Percentiles rank a stretch among this genome's conserved stretches.
Conservation (phyloP, 2,113 vertebrate genomes). For the Myiagra hebetior region DNA sequence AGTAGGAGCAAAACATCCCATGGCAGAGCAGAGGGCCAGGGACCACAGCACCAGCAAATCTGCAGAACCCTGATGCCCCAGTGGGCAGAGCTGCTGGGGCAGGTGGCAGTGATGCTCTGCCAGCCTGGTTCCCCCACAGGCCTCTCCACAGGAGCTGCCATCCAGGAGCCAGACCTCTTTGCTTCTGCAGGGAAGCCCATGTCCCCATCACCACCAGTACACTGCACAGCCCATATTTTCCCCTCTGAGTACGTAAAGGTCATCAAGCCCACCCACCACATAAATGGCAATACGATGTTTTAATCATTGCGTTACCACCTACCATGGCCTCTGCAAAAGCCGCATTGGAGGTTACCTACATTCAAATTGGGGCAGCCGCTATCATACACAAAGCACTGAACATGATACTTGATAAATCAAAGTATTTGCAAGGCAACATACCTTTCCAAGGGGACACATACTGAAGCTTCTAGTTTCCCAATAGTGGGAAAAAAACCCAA, state of each 20-base stretch:
- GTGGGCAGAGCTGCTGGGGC: rapidly evolving
- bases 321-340: not conserved
- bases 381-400: not conserved
- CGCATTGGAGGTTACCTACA: not conserved
- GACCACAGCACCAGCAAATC: not conserved
- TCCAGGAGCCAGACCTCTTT: not conserved
- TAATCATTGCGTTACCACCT: not conserved
- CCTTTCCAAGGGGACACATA: not conserved
- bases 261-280: not conserved
- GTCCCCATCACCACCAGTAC: rapidly evolving
- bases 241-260: not conserved
- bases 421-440: not conserved
- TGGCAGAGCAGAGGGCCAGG: not conserved
- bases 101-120: rapidly evolving
- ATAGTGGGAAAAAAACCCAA: not conserved
- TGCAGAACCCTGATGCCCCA: not conserved
- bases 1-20: not conserved
- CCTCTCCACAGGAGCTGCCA: not conserved
- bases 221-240: not conserved
- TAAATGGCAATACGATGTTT: not conserved
- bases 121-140: not conserved
- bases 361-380: not conserved
- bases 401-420: not conserved
- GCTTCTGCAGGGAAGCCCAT: rapidly evolving
- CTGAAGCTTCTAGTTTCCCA: not conserved